A percentile compares a stretch with the other conserved stretches of the same genome.
These are phyloP conservation scores for Papilio polyxenes DNA, from an alignment of 1,140 invertebrate genomes.

Conservation along the genomic window DNA sequence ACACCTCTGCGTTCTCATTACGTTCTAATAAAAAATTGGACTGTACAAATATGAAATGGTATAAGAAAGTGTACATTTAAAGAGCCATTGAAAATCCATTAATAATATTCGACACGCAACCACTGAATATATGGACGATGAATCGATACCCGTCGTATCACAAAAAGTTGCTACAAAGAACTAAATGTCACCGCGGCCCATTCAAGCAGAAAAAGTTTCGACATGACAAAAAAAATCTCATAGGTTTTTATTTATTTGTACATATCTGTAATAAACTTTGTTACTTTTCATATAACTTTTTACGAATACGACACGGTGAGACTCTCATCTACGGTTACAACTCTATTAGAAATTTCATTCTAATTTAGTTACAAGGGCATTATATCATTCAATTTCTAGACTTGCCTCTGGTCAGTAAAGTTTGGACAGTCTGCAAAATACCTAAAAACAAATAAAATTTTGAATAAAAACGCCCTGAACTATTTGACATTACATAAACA, in stretches of 20 bases:
- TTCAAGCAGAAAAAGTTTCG: constrained; percentile 10
- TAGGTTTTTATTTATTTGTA: not conserved
- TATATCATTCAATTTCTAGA: no score
- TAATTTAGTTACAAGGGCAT: no score
- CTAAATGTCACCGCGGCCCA: not conserved
- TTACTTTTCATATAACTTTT: not conserved
- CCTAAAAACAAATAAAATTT: no score
- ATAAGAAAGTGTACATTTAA: constrained; percentile 5
- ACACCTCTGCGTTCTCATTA: no score
- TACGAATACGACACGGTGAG: not conserved
- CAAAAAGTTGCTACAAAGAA: constrained; percentile 22
- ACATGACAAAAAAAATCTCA: not conserved
- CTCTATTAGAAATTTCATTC: no score
- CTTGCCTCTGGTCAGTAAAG: no score
- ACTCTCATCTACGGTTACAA: no score
- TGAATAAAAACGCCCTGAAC: not conserved
- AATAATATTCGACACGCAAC: constrained; percentile 20
- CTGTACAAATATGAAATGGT: constrained; percentile 7
- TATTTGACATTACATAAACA: not conserved
- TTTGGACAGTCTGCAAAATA: no score
- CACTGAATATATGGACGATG: not conserved
- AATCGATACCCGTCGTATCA: not conserved
- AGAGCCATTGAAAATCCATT: constrained; percentile 24
- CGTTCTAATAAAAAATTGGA: not conserved
- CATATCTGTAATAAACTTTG: not conserved